Evolutionary conservation across 2,113 vertebrate species (phyloP).

Genomic region (Chlamydotis undulata): DNA sequence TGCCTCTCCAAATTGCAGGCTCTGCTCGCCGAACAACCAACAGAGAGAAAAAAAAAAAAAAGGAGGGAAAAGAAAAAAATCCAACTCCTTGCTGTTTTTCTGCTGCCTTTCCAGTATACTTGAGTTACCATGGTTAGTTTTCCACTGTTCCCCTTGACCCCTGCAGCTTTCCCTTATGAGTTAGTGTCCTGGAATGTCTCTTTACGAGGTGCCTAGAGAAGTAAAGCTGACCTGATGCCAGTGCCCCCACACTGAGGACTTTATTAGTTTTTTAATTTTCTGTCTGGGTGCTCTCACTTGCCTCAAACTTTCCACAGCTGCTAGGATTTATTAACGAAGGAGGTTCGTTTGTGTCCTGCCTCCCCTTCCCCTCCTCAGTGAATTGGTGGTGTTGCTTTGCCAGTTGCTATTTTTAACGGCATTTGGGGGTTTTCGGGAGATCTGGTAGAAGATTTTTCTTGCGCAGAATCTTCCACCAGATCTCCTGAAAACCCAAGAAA

Average conservation of each 20-base stretch:
- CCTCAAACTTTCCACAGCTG: conserved; percentile 84
- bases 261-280: conserved; percentile 86
- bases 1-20: background rate
- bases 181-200: conserved; percentile 83
- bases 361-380: background rate
- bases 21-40: background rate
- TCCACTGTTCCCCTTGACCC: conserved; percentile 72
- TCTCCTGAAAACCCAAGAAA: background rate
- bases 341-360: conserved; percentile 38
- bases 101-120: conserved; percentile 34
- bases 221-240: conserved; percentile 79
- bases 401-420: background rate
- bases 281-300: conserved; percentile 79
- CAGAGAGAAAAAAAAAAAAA: background rate
- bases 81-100: background rate
- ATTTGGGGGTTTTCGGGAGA: background rate
- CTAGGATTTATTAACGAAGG: conserved; percentile 67
- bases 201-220: conserved; percentile 83
- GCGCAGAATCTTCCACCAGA: background rate
- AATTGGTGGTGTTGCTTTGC: background rate
- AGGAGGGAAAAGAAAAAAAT: background rate
- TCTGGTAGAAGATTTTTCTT: background rate
- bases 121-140: conserved; percentile 75
- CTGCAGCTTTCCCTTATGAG: conserved; percentile 80
- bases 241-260: conserved; percentile 82